Base-by-base conservation (phyloP, 2,888 invertebrate species). In the Drosophila fungiperda region DNA sequence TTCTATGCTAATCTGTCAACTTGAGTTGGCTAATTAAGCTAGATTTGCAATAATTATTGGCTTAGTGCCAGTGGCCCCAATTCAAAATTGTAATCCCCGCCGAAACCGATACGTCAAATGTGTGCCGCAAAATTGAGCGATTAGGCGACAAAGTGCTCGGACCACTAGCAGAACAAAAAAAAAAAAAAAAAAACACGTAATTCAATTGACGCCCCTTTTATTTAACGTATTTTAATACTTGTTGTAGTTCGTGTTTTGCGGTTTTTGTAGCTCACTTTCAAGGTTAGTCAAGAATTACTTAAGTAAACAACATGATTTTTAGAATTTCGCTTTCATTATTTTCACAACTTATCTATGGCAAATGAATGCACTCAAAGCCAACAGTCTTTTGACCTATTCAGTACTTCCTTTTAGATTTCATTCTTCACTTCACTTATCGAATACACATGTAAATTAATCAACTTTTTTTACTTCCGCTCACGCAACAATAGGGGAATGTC, bases 1-100 rank as follows among this genome's bases (percentile, higher is more conserved):
- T 82, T 72, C 83, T 73, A 50, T 78, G 87, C 83, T 87, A 87
- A 87, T 87, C 89, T 79, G 79, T 73, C 80, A 78, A 73, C 70
- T 80, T 78, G 81, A 75, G 77, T 78, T 68, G 67, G 61, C 74
- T 82, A 83, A 80, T 76, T 85, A 87, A 87, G 87, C 76, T 76
- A 78, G 87, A 89, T 80, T 87, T 75, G 80, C 73, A 75, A 55
- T 55, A 87, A 78, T 64, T 82, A 79, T 76, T 76, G 83, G 83
- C 84, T 89, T 84, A 81, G 45, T 65, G 75, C 58, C 71, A 75
- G 52, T 81, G 76, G 67, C 81, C 85, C 63, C 73, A 89, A 87
- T 82, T 40, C 80, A 57, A 60, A 20, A 63, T 62, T 54, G 57
- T 68, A 68, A 76, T 36, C 67, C 48, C 52, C 60, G 48, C 60